These are phyloP conservation scores for Molanna angustata DNA, from an alignment of 2,888 invertebrate genomes.

Conservation along the genomic window DNA sequence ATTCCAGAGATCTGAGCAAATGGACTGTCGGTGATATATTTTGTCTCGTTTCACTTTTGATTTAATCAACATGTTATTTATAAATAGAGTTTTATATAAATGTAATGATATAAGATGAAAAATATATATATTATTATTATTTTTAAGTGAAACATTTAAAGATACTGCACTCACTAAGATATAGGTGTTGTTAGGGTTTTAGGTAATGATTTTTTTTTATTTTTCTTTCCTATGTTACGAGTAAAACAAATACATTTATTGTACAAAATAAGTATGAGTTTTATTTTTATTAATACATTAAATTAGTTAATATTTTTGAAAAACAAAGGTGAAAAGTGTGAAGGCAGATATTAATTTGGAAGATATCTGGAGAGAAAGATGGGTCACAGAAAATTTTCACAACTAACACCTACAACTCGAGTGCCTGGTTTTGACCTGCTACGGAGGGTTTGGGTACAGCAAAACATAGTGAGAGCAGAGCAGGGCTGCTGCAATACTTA, in stretches of 20 bases:
- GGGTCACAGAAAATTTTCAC: no score
- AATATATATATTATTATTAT: no score
- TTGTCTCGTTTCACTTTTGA: constrained; percentile 8
- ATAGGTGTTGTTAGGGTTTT: constrained; percentile 22
- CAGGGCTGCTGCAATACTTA: no score
- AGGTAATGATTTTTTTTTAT: constrained; percentile 22
- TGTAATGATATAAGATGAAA: constrained; percentile 12
- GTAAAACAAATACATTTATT: constrained; percentile 29
- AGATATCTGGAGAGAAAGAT: no score
- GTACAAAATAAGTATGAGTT: constrained; percentile 21
- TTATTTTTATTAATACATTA: constrained; percentile 12
- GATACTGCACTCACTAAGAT: constrained; percentile 19
- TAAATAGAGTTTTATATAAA: constrained; percentile 23
- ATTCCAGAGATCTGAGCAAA: constrained; percentile 6
- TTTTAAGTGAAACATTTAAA: constrained; percentile 13
- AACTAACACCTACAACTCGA: no score
- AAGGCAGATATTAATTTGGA: no score
- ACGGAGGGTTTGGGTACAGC: no score
- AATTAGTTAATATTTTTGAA: no score
- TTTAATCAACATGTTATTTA: constrained; percentile 12
- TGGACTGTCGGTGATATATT: constrained; percentile 6
- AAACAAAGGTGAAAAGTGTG: no score
- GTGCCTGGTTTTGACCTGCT: no score
- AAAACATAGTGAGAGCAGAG: no score
- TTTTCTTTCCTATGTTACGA: constrained; percentile 27